Evolutionary conservation across 2,113 vertebrate genomes (phyloP).

Genomic region (Cephalopholis sonnerati): DNA sequence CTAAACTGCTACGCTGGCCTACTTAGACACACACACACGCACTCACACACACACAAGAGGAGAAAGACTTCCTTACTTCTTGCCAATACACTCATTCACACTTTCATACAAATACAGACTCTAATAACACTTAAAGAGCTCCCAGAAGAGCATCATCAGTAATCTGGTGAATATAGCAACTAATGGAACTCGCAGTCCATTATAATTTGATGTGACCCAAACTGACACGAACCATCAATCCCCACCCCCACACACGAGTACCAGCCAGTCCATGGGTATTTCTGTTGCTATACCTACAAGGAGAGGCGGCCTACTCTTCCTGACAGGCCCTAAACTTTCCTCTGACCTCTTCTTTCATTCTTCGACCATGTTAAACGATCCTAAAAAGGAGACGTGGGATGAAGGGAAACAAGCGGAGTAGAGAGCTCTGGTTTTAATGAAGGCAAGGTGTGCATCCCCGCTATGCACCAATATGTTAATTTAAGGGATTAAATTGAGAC

Average conservation of each 20-base stretch:
- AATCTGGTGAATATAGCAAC: slow-evolving; percentile 58
- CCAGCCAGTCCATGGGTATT: slow-evolving; percentile 24
- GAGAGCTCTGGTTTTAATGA: slow-evolving; percentile 34
- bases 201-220: slow-evolving; percentile 67
- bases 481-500: slow-evolving; percentile 40
- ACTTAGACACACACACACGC: slow-evolving; percentile 51
- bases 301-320: slow-evolving; percentile 27
- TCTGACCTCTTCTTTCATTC: slow-evolving; percentile 49
- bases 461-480: slow-evolving; percentile 40
- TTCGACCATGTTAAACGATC: background rate
- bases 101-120: slow-evolving; percentile 46
- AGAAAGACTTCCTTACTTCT: slow-evolving; percentile 30
- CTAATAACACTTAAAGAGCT: slow-evolving; percentile 42
- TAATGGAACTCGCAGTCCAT: slow-evolving; percentile 57
- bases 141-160: slow-evolving; percentile 59
- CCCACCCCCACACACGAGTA: slow-evolving; percentile 30
- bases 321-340: slow-evolving; percentile 37
- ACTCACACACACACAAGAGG: slow-evolving; percentile 19
- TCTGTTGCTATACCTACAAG: slow-evolving; percentile 41
- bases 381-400: background rate
- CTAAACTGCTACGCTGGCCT: slow-evolving; percentile 69
- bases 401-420: background rate
- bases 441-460: slow-evolving; percentile 27
- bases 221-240: slow-evolving; percentile 61
- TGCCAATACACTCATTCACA: slow-evolving; percentile 45